Evolutionary conservation across 1,140 invertebrate genomes (phyloP), one percentile per base, ranked within the genome.

Genomic region (Thereuonema tuberculata): DNA sequence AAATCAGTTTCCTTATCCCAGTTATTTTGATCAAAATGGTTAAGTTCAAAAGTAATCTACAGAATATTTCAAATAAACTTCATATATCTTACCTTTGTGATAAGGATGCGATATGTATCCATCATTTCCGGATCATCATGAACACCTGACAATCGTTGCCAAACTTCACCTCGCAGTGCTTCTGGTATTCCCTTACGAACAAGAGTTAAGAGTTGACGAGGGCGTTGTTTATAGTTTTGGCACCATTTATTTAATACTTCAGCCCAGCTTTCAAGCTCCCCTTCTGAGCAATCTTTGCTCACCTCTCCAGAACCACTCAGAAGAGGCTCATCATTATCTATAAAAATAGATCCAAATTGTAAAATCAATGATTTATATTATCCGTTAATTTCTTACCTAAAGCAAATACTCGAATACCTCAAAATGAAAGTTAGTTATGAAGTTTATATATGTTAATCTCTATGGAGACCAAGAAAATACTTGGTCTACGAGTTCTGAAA

Each of bases 301-400:
- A 99, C 94, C 69, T 88, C 82, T 0, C 96, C 96, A 17, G 92
- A 96, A 14, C 96, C 96, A 74, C 92, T 96, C 2, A 97, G 76
- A 62, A 99, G 74, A 0, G 94, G 93, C 70, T 98, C 95, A 75
- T 99, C 95, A 55, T 87, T 89, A 81, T 82, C 80, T 77, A 62
- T 49, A 3, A 26, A 37, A 56, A 26, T n/a, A n/a, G n/a, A 3
- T 61, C 5, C 12, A 49, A 12, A 14, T 49, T 49, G n/a, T n/a
- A n/a, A n/a, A n/a, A n/a, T n/a, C n/a, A n/a, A n/a, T n/a, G n/a
- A n/a, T n/a, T n/a, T n/a, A n/a, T n/a, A n/a, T n/a, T n/a, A n/a
- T n/a, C n/a, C n/a, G n/a, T n/a, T n/a, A n/a, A n/a, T n/a, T n/a
- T n/a, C n/a, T n/a, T n/a, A n/a, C n/a, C n/a, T n/a, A n/a, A n/a